These are phyloP conservation scores for Hylomyscus alleni DNA, from an alignment of 2,797 vertebrate genomes.

Conservation along the genomic window DNA sequence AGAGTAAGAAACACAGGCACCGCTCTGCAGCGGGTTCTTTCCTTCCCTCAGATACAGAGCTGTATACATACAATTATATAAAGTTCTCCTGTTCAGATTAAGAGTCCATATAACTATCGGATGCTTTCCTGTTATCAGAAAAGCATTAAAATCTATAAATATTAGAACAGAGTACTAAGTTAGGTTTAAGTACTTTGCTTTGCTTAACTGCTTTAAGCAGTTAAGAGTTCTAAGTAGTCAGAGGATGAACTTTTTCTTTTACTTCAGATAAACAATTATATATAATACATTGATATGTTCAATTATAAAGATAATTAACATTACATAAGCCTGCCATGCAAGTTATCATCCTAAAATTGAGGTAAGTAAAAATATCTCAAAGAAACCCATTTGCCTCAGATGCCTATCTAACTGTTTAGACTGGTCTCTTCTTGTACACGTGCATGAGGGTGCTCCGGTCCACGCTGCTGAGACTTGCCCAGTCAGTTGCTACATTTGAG, in stretches of 20 bases:
- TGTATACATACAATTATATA: conserved; percentile 4
- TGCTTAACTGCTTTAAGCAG: background rate
- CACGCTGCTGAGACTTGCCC: conserved; percentile 41
- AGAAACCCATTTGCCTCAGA: conserved; percentile 33
- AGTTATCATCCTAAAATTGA: conserved; percentile 54
- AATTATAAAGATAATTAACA: conserved; percentile 50
- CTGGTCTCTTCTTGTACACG: conserved; percentile 51
- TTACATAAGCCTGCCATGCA: background rate
- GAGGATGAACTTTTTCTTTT: conserved; percentile 32
- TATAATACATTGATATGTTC: background rate
- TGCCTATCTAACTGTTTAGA: conserved; percentile 25
- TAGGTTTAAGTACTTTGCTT: conserved; percentile 17
- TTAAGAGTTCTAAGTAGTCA: conserved; percentile 2
- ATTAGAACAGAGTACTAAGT: background rate
- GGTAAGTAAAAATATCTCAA: conserved; percentile 18
- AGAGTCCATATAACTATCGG: background rate
- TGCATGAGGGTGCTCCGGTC: conserved; percentile 55
- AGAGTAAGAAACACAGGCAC: background rate
- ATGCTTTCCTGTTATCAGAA: background rate
- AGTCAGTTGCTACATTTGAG: conserved; percentile 52
- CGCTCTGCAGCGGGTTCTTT: background rate
- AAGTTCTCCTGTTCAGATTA: conserved; percentile 13
- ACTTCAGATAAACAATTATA: conserved; percentile 21
- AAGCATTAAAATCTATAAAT: background rate
- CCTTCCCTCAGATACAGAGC: background rate